Evolutionary conservation across 1,140 invertebrate species (phyloP).

Genomic region (Diorhabda carinulata): DNA sequence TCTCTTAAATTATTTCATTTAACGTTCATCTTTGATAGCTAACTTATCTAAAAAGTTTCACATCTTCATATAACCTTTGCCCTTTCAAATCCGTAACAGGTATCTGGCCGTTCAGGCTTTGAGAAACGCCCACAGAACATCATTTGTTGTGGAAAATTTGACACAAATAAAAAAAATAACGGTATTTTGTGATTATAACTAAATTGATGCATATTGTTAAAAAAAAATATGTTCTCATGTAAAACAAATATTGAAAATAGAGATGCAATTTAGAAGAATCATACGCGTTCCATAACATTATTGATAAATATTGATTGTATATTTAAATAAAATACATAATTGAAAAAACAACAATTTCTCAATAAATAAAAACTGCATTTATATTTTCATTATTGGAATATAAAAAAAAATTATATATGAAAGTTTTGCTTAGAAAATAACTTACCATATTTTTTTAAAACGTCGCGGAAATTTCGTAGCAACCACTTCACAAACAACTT

Average conservation of each 20-base stretch:
- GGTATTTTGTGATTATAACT: too few relatives aligned
- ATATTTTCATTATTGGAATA: neutral
- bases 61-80: neutral
- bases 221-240: too few relatives aligned
- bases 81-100: slow-evolving; percentile 2
- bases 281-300: too few relatives aligned
- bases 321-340: neutral
- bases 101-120: neutral
- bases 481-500: slow-evolving; percentile 14
- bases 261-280: too few relatives aligned
- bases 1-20: too few relatives aligned
- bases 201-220: too few relatives aligned
- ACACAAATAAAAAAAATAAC: too few relatives aligned
- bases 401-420: neutral
- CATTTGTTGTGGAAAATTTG: too few relatives aligned
- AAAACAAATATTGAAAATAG: too few relatives aligned
- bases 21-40: too few relatives aligned
- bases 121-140: neutral
- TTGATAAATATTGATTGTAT: neutral
- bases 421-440: slow-evolving; percentile 14
- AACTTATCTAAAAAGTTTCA: neutral
- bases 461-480: slow-evolving; percentile 21
- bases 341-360: neutral
- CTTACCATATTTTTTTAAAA: slow-evolving; percentile 24
- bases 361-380: neutral